Conservation (phyloP, 2,797 vertebrate species). For the Ctenosaura bakeri region DNA sequence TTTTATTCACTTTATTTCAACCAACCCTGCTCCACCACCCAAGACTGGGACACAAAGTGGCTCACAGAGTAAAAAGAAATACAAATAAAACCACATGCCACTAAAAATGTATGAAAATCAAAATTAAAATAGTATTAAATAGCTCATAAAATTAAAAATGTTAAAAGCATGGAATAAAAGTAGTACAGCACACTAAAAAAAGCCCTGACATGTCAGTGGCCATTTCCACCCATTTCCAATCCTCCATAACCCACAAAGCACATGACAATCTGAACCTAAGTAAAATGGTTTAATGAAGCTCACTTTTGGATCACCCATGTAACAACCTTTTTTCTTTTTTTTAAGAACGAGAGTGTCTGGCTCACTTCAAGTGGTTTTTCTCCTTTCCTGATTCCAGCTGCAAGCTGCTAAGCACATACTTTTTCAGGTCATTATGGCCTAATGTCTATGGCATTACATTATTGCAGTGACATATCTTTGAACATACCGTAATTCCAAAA, state of each 20-base stretch:
- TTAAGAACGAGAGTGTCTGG: slow-evolving; percentile 77
- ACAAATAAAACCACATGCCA: no score
- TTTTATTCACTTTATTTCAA: no score
- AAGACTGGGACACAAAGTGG: no score
- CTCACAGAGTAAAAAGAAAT: no score
- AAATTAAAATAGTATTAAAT: no score
- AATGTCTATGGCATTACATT: slow-evolving; percentile 82
- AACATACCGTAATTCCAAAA: slow-evolving; percentile 80
- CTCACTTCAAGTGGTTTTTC: slow-evolving; percentile 78
- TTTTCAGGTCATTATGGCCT: slow-evolving; percentile 84
- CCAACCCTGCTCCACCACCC: no score
- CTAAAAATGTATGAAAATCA: no score
- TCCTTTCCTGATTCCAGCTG: slow-evolving; percentile 80
- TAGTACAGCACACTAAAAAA: no score
- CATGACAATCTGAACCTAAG: slow-evolving; percentile 64
- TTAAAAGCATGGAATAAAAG: no score
- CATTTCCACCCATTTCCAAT: not conserved
- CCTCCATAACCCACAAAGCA: slow-evolving; percentile 12
- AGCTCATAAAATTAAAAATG: no score
- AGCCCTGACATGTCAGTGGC: not conserved
- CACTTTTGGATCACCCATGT: slow-evolving; percentile 56
- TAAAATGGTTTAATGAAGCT: slow-evolving; percentile 51
- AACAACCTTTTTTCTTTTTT: slow-evolving; percentile 55
- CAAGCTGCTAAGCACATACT: slow-evolving; percentile 84
- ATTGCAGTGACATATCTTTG: slow-evolving; percentile 84